Evolutionary conservation across 2,113 vertebrate species (phyloP), one percentile per base, ranked within the genome.

Genomic region (Globicephala melas): DNA sequence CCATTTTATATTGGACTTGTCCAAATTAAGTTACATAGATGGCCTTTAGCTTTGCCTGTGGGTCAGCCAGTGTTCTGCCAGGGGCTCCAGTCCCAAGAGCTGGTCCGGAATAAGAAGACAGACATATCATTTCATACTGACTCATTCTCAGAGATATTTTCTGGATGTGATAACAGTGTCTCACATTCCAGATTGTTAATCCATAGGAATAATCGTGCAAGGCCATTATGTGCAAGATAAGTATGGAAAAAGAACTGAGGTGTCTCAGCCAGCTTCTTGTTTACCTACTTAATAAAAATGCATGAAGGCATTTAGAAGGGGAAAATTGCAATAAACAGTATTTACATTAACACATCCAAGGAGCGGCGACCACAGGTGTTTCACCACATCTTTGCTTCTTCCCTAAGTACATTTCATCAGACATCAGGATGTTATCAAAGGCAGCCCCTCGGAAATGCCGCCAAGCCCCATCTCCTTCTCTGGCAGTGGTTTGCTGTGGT

Each of bases 401-500:
- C 9, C n/a, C 58, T 18, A 36, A 67, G 44, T 9, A 44, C 6
- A 6, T 50, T 47, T 41, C 44, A 20, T 63, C 53, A 31, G 74
- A 83, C 89, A 84, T 26, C 38, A 81, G 53, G 4, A 53, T 50
- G 20, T 68, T 63, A 55, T n/a, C 31, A 31, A 79, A 88, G 47
- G 23, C 15, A 25, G 3, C 26, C 0, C 33, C n/a, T 20, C 4
- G 3, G 47, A 80, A 96, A 89, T 44, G 15, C 58, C 38, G 4
- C 55, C 25, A 18, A 89, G 6, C 14, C 31, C 70, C 8, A 11
- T 15, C 3, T 8, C 63, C 63, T 82, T 36, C 25, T 65, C 36
- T 0, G 1, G 6, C 50, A 10, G 9, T 10, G 6, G n/a, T 10
- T 26, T 3, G 5, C 53, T 15, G 0, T 0, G 0, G 2, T 0